Evolutionary conservation across 2,113 vertebrate genomes (phyloP).

Genomic region (Tinamus guttatus): DNA sequence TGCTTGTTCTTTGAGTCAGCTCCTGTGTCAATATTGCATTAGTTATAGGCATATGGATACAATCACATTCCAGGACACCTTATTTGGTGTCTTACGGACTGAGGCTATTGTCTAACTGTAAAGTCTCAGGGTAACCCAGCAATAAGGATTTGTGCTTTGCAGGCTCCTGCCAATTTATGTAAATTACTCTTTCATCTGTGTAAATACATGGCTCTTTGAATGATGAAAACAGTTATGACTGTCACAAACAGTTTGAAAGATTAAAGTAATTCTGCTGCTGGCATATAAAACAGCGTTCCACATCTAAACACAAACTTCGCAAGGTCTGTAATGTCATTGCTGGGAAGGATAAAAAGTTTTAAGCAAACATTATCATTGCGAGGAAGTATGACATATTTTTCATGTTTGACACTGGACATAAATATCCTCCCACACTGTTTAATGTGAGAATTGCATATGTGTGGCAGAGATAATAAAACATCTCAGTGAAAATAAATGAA

Average conservation of each 20-base stretch:
- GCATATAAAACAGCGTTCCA: constrained; percentile 34
- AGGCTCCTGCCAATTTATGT: constrained; percentile 40
- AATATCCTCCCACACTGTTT: constrained; percentile 65
- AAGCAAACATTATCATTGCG: constrained; percentile 53
- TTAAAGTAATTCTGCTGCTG: constrained; percentile 70
- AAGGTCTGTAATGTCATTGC: constrained; percentile 44
- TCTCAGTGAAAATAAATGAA: constrained; percentile 58
- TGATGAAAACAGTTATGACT: constrained; percentile 72
- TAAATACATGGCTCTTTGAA: constrained; percentile 55
- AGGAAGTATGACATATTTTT: constrained; percentile 52
- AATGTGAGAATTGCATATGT: constrained; percentile 55
- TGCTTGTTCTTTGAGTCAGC: constrained; percentile 24
- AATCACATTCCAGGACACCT: constrained; percentile 70
- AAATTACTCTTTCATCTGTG: constrained; percentile 70
- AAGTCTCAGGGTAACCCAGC: constrained; percentile 37
- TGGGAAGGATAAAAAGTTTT: constrained; percentile 58
- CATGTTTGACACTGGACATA: constrained; percentile 60
- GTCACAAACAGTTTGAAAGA: constrained; percentile 73
- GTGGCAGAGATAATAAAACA: constrained; percentile 56
- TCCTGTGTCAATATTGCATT: constrained; percentile 1
- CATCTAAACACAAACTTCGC: constrained; percentile 51
- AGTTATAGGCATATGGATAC: constrained; percentile 68
- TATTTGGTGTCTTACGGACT: constrained; percentile 60
- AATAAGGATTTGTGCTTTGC: constrained; percentile 32
- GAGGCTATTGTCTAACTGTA: constrained; percentile 58